Base-by-base conservation (phyloP, 2,888 invertebrate species). In the Harpalus rufipes region DNA sequence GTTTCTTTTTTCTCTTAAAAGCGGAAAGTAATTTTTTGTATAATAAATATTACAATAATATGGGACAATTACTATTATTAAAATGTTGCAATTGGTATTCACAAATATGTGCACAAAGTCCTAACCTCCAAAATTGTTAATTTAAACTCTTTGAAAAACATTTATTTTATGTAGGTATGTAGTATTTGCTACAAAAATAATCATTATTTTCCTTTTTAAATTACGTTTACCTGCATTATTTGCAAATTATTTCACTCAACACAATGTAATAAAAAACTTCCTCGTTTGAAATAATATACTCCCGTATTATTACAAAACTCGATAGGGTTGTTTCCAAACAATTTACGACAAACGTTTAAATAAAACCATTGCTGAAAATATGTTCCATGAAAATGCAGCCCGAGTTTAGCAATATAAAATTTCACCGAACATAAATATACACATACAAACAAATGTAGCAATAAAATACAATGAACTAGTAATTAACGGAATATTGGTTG, bases 281-380 rank as follows among this genome's bases (percentile, higher is more conserved):
- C 44, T 59, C 59, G 59, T 59, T 59, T 59, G 59, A 59, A 65
- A 65, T 39, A 65, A 65, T 65, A 65, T 65, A 65, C 65, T 16
- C 59, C 7, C 10, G 7, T 14, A 59, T 59, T 59, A 65, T 65
- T 39, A 65, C 65, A 59, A 51, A 51, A 51, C 44, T 51, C 44
- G 44, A 51, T 51, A 51, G 44, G 44, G 44, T 51, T 51, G 44
- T 51, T 51, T 51, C 12, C 44, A 51, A 51, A 51, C 44, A 51
- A 51, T 51, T 51, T 51, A 51, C 25, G 25, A 65, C 65, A 39
- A 65, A 32, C 65, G 25, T 25, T 65, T 25, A 65, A 65, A 65
- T 32, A 32, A 65, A 65, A 65, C 59, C 59, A 32, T 65, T 32
- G 65, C 8, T 65, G 65, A 32, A 76, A 56, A 65, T 25, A 65